These are phyloP conservation scores for Exocentrus adspersus DNA, from an alignment of 2,888 invertebrate species.

Conservation along the genomic window DNA sequence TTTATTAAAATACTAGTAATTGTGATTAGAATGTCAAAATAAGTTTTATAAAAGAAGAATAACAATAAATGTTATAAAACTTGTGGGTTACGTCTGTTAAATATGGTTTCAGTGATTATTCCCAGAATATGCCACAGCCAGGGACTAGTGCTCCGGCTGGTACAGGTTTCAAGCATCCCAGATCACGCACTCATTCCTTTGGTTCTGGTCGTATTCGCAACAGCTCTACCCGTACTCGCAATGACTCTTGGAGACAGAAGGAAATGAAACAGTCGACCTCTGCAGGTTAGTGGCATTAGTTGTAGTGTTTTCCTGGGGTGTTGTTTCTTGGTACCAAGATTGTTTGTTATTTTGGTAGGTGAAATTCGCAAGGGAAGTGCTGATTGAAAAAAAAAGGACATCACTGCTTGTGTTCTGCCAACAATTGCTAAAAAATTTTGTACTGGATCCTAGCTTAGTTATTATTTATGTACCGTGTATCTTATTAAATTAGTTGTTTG, in stretches of 20 bases:
- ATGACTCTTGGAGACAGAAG: slow-evolving; percentile 60
- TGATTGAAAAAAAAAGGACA: slow-evolving; percentile 7
- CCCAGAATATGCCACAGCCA: slow-evolving; percentile 53
- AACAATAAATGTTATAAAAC: no score
- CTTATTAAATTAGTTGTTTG: slow-evolving; percentile 12
- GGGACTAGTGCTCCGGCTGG: slow-evolving; percentile 61
- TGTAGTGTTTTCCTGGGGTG: no score
- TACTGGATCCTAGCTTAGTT: slow-evolving; percentile 20
- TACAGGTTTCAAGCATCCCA: slow-evolving; percentile 53
- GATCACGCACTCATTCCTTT: slow-evolving; percentile 60
- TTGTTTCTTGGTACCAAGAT: no score
- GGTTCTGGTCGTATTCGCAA: slow-evolving; percentile 58
- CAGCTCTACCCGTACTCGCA: slow-evolving; percentile 48
- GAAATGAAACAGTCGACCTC: slow-evolving; percentile 46
- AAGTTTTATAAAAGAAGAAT: no score
- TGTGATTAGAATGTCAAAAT: no score
- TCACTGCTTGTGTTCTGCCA: background rate
- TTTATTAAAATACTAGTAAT: no score
- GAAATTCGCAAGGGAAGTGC: background rate
- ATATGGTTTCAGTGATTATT: slow-evolving; percentile 48
- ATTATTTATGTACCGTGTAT: slow-evolving; percentile 11
- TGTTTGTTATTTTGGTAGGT: no score
- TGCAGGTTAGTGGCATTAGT: slow-evolving; percentile 25
- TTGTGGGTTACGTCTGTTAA: no score
- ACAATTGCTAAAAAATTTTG: slow-evolving; percentile 14